Evolutionary conservation across 2,888 invertebrate species (phyloP).

Genomic region (Pollenia griseotomentosa): DNA sequence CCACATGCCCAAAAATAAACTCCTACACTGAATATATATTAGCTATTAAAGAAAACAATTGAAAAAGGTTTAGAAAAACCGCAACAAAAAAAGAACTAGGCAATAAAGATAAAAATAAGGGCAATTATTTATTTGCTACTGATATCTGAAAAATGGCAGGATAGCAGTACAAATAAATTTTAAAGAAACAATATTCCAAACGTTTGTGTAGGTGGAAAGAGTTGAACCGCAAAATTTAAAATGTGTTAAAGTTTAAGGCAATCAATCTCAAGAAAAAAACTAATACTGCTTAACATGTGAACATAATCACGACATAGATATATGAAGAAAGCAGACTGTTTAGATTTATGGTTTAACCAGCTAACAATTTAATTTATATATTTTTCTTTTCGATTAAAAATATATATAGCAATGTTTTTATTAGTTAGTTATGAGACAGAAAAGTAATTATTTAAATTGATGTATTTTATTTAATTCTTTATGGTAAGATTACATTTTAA

Average conservation of each 20-base stretch:
- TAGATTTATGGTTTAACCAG: not conserved
- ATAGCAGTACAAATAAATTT: not conserved
- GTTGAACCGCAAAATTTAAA: conserved; percentile 4
- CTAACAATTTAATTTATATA: not conserved
- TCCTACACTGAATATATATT: not conserved
- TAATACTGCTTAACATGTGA: not conserved
- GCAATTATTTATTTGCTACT: conserved; percentile 36
- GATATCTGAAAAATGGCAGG: conserved; percentile 13
- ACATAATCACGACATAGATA: not conserved
- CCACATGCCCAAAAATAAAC: conserved; percentile 6
- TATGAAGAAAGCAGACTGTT: no score
- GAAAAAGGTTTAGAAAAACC: conserved; percentile 9
- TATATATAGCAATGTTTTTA: no score
- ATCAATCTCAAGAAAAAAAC: not conserved
- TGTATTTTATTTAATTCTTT: no score
- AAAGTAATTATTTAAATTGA: no score
- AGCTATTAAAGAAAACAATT: conserved; percentile 1
- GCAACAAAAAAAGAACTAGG: not conserved
- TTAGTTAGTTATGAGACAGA: no score
- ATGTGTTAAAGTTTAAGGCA: conserved; percentile 5
- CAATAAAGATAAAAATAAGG: conserved; percentile 31
- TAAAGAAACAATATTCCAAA: not conserved
- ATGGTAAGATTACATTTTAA: no score
- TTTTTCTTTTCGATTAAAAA: no score
- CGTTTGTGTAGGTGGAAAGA: no score